A percentile compares a stretch with the other conserved stretches of the same genome.
Evolutionary conservation across 2,888 invertebrate genomes (phyloP).

Genomic region (Hedychridium roseum): DNA sequence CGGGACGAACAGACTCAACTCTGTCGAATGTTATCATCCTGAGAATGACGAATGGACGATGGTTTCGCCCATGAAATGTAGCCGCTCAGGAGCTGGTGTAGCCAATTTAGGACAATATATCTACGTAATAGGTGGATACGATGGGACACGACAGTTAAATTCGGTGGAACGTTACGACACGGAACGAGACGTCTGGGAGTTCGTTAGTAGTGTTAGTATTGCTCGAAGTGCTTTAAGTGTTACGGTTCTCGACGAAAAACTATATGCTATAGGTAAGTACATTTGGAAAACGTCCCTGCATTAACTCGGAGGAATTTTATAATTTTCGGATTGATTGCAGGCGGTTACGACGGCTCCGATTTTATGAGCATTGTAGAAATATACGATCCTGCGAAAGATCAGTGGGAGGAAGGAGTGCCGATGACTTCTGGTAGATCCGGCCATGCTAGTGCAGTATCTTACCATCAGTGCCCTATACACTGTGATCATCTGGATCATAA

Average conservation of each 20-base stretch:
- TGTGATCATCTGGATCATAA: conserved; percentile 57
- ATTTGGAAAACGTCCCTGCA: conserved; percentile 1
- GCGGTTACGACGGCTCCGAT: conserved; percentile 88
- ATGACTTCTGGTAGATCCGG: conserved; percentile 89
- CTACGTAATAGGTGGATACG: conserved; percentile 95
- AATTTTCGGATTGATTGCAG: conserved; percentile 63
- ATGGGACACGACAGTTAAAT: conserved; percentile 81
- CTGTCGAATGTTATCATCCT: conserved; percentile 92
- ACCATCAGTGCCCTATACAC: conserved; percentile 71
- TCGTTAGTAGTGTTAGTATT: conserved; percentile 77
- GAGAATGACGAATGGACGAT: conserved; percentile 90
- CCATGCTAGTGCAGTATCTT: conserved; percentile 90
- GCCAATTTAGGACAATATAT: conserved; percentile 85
- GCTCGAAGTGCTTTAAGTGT: conserved; percentile 89
- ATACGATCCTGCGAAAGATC: conserved; percentile 80
- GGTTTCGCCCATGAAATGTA: conserved; percentile 79
- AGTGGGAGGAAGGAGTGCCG: conserved; percentile 80
- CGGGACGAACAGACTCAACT: conserved; percentile 77
- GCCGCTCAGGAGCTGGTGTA: conserved; percentile 88
- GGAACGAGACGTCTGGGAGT: conserved; percentile 82
- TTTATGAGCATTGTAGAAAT: conserved; percentile 89
- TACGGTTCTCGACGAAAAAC: conserved; percentile 83
- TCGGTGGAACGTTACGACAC: conserved; percentile 90
- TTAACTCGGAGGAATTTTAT: conserved; percentile 9
- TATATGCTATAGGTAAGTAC: conserved; percentile 84